phyloP scores from a whole-genome alignment of 2,113 vertebrate species.

The Elephas maximus region DNA sequence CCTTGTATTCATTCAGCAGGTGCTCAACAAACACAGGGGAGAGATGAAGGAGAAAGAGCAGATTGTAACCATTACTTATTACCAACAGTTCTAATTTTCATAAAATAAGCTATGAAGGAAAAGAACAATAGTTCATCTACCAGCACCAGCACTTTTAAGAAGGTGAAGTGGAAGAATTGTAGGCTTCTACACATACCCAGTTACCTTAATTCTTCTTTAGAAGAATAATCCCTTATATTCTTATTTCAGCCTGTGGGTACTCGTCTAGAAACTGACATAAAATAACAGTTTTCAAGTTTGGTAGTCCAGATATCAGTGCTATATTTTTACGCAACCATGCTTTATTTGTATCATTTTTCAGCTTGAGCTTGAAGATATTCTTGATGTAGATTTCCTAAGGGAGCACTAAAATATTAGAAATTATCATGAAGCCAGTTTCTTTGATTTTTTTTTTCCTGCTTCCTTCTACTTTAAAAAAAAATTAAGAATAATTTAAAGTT shows the following conservation, averaged over 20 bases:
- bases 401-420: conserved; percentile 7
- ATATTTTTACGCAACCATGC: neutral
- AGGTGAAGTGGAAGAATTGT: neutral
- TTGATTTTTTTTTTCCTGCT: conserved; percentile 13
- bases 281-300: conserved; percentile 21
- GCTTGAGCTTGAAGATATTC: neutral
- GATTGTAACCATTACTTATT: neutral
- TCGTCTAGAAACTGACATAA: conserved; percentile 26
- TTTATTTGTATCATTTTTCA: conserved; percentile 28
- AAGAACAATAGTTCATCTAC: neutral
- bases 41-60: neutral
- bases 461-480: neutral
- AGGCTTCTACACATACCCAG: neutral
- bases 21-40: neutral
- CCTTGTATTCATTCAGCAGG: neutral
- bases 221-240: neutral
- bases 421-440: neutral
- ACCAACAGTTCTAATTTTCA: conserved; percentile 4
- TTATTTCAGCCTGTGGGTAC: neutral
- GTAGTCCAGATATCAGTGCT: neutral
- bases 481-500: neutral
- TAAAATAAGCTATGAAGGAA: neutral
- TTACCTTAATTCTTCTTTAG: neutral
- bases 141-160: neutral
- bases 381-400: neutral